Percentiles rank a stretch among this genome's conserved stretches.
Evolutionary conservation across 2,888 invertebrate genomes (phyloP).

Genomic region (Hydrotaea cyrtoneurina): DNA sequence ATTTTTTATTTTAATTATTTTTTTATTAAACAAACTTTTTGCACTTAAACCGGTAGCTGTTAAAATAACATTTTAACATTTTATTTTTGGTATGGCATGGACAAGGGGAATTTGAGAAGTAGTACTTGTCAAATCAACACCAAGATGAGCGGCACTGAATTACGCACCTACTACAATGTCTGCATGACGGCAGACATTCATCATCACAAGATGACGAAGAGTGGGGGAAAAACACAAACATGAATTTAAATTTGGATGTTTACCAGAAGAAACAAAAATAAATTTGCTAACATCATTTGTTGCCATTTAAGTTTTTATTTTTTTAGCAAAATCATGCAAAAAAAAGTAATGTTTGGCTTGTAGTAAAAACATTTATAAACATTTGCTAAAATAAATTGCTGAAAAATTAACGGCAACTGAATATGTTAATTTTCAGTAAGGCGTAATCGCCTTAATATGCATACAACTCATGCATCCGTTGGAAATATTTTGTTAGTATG

Average conservation of each 20-base stretch:
- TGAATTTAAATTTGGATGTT: constrained; percentile 4
- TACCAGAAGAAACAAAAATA: background rate
- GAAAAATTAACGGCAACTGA: background rate
- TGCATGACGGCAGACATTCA: background rate
- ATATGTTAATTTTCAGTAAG: background rate
- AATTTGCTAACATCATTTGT: constrained; percentile 9
- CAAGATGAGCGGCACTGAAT: constrained; percentile 13
- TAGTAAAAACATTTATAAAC: background rate
- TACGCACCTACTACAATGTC: constrained; percentile 20
- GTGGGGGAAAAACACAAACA: background rate
- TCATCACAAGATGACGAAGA: background rate
- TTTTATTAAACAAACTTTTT: constrained; percentile 6
- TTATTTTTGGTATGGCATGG: background rate
- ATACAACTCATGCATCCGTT: no score
- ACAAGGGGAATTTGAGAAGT: constrained; percentile 6
- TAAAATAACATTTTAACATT: background rate
- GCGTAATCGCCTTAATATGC: background rate
- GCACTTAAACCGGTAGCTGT: constrained; percentile 34
- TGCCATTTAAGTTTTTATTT: background rate
- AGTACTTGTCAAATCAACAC: constrained; percentile 43
- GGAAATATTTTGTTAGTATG: no score
- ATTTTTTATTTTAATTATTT: constrained; percentile 33
- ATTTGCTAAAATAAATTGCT: background rate
- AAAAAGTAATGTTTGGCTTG: background rate
- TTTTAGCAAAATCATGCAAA: constrained; percentile 18